These are phyloP conservation scores for Paradisaea rubra DNA, from an alignment of 2,113 vertebrate species.

Conservation along the genomic window DNA sequence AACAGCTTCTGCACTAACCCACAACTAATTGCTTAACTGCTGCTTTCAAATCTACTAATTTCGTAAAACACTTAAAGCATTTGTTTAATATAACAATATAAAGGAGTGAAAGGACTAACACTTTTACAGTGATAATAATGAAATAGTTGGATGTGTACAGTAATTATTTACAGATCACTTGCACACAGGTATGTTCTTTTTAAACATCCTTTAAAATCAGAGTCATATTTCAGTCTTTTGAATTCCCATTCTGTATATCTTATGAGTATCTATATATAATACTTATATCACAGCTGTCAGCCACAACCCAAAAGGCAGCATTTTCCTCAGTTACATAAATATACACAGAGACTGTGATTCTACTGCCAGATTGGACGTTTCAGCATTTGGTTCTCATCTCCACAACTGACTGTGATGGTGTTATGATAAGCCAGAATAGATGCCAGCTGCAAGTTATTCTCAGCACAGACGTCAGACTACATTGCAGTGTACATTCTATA, in stretches of 20 bases:
- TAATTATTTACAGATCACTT: slow-evolving; percentile 9
- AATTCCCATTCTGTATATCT: not conserved
- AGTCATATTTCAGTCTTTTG: not conserved
- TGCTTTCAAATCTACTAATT: not conserved
- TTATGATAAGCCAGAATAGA: slow-evolving; percentile 58
- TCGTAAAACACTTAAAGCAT: not conserved
- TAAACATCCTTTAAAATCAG: not conserved
- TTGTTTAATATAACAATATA: not conserved
- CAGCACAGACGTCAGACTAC: slow-evolving; percentile 48
- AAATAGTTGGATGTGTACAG: not conserved
- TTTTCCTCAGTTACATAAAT: slow-evolving; percentile 46
- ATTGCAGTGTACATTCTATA: slow-evolving; percentile 3
- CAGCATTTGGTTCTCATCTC: slow-evolving; percentile 47
- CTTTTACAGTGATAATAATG: not conserved
- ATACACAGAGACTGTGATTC: not conserved
- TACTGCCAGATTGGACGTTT: slow-evolving; percentile 29
- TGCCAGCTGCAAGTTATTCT: slow-evolving; percentile 65
- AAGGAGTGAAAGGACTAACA: not conserved
- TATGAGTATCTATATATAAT: not conserved
- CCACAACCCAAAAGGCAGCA: not conserved
- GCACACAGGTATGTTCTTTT: slow-evolving; percentile 8
- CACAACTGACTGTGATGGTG: slow-evolving; percentile 18
- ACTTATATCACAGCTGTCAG: slow-evolving; percentile 15
- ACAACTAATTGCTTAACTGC: not conserved
- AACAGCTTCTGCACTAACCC: not conserved